A percentile compares a stretch with the other conserved stretches of the same genome.
phyloP scores from a whole-genome alignment of 1,140 invertebrate species.

The Mesaphorura yosii region DNA sequence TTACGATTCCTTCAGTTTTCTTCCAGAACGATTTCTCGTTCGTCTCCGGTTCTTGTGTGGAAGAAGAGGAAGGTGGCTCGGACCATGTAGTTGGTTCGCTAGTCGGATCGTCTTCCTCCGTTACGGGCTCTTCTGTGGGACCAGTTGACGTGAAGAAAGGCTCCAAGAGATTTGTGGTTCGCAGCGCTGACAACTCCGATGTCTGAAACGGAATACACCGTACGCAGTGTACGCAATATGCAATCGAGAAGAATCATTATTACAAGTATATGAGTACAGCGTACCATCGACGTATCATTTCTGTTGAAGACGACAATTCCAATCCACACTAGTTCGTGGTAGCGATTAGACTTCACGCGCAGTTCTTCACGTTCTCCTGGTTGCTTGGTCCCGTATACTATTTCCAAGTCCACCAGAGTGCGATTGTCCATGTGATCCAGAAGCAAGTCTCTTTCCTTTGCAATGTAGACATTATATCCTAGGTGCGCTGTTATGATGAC shows the following conservation, averaged over 20 bases:
- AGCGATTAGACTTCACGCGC: neutral
- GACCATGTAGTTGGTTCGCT: neutral
- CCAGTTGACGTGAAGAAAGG: too few species aligned
- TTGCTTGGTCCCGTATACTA: neutral
- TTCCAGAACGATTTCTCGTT: neutral
- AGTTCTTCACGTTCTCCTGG: neutral
- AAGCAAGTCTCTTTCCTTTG: neutral
- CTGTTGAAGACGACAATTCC: neutral
- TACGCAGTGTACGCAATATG: neutral
- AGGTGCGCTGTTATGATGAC: too few species aligned
- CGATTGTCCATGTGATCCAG: neutral
- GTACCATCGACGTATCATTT: neutral
- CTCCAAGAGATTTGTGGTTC: too few species aligned
- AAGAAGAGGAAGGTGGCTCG: neutral
- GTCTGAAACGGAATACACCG: neutral
- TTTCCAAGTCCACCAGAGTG: neutral
- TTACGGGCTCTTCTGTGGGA: neutral
- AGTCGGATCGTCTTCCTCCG: neutral
- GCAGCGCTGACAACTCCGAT: neutral
- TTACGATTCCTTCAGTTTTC: neutral
- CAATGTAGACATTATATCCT: neutral
- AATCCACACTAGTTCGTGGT: neutral
- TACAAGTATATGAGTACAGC: neutral
- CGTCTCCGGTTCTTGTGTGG: too few species aligned
- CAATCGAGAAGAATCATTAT: neutral